Base-by-base conservation (phyloP, 2,797 vertebrate genomes). In the Ficedula albicollis region DNA sequence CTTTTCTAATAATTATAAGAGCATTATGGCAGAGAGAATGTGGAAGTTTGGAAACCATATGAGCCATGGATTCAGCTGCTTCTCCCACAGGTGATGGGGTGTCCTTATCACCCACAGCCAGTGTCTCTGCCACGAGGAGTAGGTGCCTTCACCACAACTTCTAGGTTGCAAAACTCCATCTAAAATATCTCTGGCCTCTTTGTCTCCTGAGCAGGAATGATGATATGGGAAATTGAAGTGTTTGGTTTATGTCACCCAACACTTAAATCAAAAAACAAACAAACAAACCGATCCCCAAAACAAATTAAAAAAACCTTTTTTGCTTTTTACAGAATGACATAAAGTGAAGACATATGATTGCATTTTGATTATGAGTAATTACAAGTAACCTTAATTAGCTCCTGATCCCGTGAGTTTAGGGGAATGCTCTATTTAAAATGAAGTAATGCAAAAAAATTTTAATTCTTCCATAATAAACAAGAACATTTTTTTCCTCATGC, bases 371-470 rank as follows among this genome's bases (percentile, higher is more conserved):
- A 51, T 82, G 81, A 84, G 92, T 94, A 96, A 88, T 89, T 93
- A 89, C 56, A 76, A 60, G 59, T 89, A 88, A 87, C 89, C 41
- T 88, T 90, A 95, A 95, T 95, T 95, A 84, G 48, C 23, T 90
- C 39, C 46, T 13, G 16, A 52, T 91, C 93, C 89, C 90, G 0
- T 59, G 75, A 89, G 84, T 70, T 60, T 84, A 64, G 16, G 39
- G 30, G 67, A 89, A 66, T 70, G 41, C 34, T 73, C 90, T 92
- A 64, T 59, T 95, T 81, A 51, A 95, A 93, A 67, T 56, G 43
- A 91, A 69, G 11, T 48, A 79, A 41, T 63, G 54, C 2, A 44
- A 79, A 73, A 93, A 84, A 92, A 56, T 64, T 12, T 22, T 6
- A 69, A 1, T 91, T 38, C n/a, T 55, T 75, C 19, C 8, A 6